Percentiles rank a stretch among this genome's conserved stretches.
Conservation (phyloP, 2,113 vertebrate species). For the Sarotherodon lohbergeri region DNA sequence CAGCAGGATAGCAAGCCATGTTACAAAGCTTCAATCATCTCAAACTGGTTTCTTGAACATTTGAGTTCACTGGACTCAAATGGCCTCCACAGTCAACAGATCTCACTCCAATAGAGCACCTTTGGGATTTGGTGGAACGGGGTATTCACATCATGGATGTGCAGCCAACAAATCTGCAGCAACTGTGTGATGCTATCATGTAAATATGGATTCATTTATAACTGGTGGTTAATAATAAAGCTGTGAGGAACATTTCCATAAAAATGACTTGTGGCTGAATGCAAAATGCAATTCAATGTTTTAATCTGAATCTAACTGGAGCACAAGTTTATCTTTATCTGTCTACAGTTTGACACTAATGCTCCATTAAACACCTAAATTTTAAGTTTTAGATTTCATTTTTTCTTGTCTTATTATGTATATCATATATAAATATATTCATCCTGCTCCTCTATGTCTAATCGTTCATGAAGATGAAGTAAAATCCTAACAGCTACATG, state of each 20-base stretch:
- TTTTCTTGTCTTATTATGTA: background rate
- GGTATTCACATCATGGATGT: background rate
- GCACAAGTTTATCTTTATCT: background rate
- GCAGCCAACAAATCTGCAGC: background rate
- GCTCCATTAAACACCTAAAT: background rate
- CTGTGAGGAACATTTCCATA: background rate
- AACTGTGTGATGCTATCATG: background rate
- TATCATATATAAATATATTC: background rate
- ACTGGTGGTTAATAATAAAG: background rate
- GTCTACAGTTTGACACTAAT: background rate
- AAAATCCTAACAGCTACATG: constrained; percentile 5
- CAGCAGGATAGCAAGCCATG: background rate
- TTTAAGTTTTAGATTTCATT: background rate
- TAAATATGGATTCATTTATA: background rate
- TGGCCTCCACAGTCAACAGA: background rate
- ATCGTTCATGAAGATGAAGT: background rate
- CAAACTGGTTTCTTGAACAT: background rate
- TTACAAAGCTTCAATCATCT: background rate
- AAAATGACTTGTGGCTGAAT: background rate
- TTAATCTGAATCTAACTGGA: background rate
- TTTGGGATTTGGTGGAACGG: background rate
- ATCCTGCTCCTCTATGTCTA: background rate
- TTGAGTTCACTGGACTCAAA: background rate
- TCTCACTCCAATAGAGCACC: background rate
- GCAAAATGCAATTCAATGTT: background rate